phyloP scores from a whole-genome alignment of 2,113 vertebrate genomes.

The Seriola quinqueradiata region DNA sequence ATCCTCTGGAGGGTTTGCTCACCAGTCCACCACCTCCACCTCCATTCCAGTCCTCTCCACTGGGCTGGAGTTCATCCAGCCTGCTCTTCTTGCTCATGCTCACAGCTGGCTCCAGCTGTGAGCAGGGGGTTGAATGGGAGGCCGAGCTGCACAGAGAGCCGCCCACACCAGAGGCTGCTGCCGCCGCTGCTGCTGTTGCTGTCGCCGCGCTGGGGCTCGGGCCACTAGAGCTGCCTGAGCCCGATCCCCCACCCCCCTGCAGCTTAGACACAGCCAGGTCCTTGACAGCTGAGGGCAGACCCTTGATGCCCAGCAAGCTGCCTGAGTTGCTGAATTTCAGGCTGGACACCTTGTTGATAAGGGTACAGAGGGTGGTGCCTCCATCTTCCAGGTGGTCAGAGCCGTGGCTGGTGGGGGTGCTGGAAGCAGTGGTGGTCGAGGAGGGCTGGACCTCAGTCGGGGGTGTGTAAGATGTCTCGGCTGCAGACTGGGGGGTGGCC shows the following conservation, averaged over 20 bases:
- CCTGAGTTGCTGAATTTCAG: slow-evolving; percentile 95
- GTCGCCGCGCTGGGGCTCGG: slow-evolving; percentile 82
- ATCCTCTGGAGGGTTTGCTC: slow-evolving; percentile 90
- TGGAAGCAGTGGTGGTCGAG: slow-evolving; percentile 79
- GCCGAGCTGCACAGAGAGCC: slow-evolving; percentile 87
- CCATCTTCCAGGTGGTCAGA: slow-evolving; percentile 94
- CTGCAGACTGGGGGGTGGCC: slow-evolving; percentile 87
- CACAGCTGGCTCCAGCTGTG: slow-evolving; percentile 86
- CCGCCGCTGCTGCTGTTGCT: slow-evolving; percentile 64
- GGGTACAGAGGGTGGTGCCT: slow-evolving; percentile 93
- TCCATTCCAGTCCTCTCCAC: slow-evolving; percentile 89
- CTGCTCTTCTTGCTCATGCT: slow-evolving; percentile 90
- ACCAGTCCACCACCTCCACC: slow-evolving; percentile 81
- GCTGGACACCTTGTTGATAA: slow-evolving; percentile 98
- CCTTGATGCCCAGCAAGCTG: slow-evolving; percentile 93
- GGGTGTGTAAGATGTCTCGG: slow-evolving; percentile 89
- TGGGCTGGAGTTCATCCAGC: slow-evolving; percentile 87
- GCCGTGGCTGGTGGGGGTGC: slow-evolving; percentile 65
- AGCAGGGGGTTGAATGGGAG: slow-evolving; percentile 87
- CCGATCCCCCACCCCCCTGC: slow-evolving; percentile 90
- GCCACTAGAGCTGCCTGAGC: slow-evolving; percentile 81
- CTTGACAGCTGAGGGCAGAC: slow-evolving; percentile 95
- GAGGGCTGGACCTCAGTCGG: slow-evolving; percentile 85
- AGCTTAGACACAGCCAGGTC: slow-evolving; percentile 97
- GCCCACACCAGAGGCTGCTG: slow-evolving; percentile 83